Conservation (phyloP, 1,140 invertebrate species). For the Sitodiplosis mosellana region DNA sequence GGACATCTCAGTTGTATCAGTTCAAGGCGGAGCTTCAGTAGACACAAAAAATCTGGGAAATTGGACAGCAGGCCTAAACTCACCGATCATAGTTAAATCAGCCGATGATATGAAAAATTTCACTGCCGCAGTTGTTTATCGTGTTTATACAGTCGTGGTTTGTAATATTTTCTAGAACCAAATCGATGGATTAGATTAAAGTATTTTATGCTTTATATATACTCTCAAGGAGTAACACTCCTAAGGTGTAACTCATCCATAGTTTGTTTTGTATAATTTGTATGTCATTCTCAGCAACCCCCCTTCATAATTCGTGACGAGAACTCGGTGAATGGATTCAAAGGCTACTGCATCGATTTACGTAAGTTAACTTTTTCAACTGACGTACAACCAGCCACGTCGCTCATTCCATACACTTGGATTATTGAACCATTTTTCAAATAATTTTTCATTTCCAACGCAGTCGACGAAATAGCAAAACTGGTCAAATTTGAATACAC, state of each 20-base stretch:
- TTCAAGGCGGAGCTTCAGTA: conserved; percentile 41
- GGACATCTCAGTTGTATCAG: conserved; percentile 42
- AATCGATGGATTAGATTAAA: too few relatives aligned
- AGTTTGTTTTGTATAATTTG: neutral
- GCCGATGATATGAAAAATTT: conserved; percentile 48
- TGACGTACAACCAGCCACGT: too few relatives aligned
- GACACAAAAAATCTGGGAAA: conserved; percentile 39
- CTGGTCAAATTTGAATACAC: conserved; percentile 80
- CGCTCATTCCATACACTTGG: too few relatives aligned
- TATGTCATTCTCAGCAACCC: conserved; percentile 41
- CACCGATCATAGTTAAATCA: conserved; percentile 38
- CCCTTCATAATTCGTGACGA: conserved; percentile 70
- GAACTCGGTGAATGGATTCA: conserved; percentile 43
- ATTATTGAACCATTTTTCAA: too few relatives aligned
- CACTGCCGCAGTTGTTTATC: conserved; percentile 59
- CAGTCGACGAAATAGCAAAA: conserved; percentile 65
- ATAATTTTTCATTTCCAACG: too few relatives aligned
- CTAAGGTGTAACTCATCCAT: neutral
- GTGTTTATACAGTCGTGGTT: conserved; percentile 58
- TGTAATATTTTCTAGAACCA: conserved; percentile 10
- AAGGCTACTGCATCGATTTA: conserved; percentile 87
- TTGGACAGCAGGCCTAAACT: conserved; percentile 47
- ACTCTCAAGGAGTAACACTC: too few relatives aligned
- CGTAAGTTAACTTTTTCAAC: too few relatives aligned
- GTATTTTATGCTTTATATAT: too few relatives aligned